Percentiles rank a stretch among this genome's conserved stretches.
phyloP scores from a whole-genome alignment of 2,888 invertebrate genomes.

The Hirtodrosophila histrioides region DNA sequence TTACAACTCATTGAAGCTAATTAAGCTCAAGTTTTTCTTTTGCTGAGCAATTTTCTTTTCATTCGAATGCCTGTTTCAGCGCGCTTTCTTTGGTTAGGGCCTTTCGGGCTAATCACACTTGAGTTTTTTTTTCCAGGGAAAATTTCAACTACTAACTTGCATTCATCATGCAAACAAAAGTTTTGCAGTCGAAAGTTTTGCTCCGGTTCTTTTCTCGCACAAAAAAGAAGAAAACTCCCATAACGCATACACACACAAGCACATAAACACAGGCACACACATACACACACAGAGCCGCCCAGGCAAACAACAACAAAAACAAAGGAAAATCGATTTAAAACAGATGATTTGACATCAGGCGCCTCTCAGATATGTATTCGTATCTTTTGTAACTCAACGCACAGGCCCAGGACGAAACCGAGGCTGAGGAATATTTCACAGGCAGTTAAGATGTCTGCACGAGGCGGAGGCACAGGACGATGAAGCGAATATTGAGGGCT shows the following conservation, averaged over 20 bases:
- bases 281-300: slow-evolving; percentile 7
- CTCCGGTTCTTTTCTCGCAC: slow-evolving; percentile 5
- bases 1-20: slow-evolving; percentile 30
- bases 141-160: slow-evolving; percentile 20
- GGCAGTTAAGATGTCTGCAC: slow-evolving; percentile 48
- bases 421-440: slow-evolving; percentile 46
- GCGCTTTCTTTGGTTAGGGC: slow-evolving; percentile 7
- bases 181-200: slow-evolving; percentile 29
- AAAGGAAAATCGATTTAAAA: slow-evolving; percentile 73
- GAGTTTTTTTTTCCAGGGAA: slow-evolving; percentile 25
- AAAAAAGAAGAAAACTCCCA: slow-evolving; percentile 13
- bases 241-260: slow-evolving; percentile 15
- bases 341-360: slow-evolving; percentile 72
- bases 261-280: neutral
- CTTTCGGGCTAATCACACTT: slow-evolving; percentile 28
- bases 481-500: neutral
- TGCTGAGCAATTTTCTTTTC: slow-evolving; percentile 17
- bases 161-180: slow-evolving; percentile 48
- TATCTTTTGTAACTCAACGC: slow-evolving; percentile 33
- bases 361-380: slow-evolving; percentile 31
- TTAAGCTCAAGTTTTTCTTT: slow-evolving; percentile 26
- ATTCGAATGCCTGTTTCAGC: neutral
- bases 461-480: slow-evolving; percentile 1
- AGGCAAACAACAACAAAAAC: slow-evolving; percentile 52
- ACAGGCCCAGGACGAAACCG: slow-evolving; percentile 12